Conservation (phyloP, 2,797 vertebrate genomes). For the Parambassis ranga region DNA sequence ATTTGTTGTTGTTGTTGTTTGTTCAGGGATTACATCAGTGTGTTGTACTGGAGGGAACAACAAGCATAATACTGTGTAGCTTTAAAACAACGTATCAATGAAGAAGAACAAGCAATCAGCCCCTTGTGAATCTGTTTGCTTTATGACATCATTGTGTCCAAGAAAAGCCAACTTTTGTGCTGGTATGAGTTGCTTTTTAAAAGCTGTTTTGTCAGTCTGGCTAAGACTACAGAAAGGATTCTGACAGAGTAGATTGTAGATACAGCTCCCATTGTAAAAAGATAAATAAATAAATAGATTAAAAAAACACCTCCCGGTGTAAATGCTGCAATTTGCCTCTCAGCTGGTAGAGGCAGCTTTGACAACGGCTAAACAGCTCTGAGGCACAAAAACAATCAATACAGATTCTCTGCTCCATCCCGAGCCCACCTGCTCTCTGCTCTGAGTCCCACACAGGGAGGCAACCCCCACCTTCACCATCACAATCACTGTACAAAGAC, state of each 20-base stretch:
- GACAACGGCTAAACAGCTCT: slow-evolving; percentile 96
- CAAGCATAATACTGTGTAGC: too few species aligned
- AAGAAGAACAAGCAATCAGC: too few species aligned
- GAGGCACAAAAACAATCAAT: slow-evolving; percentile 95
- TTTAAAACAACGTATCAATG: too few species aligned
- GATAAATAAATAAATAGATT: slow-evolving; percentile 57
- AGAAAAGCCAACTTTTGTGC: not conserved
- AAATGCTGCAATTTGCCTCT: slow-evolving; percentile 99
- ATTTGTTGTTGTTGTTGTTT: too few species aligned
- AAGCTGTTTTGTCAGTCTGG: slow-evolving; percentile 9
- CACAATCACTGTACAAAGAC: slow-evolving; percentile 59
- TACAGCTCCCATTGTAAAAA: slow-evolving; percentile 56
- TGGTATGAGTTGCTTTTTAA: slow-evolving; percentile 1
- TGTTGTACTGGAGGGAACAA: accelerated
- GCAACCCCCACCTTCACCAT: slow-evolving; percentile 66
- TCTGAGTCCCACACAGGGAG: slow-evolving; percentile 79
- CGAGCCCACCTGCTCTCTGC: slow-evolving; percentile 88
- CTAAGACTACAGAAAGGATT: slow-evolving; percentile 79
- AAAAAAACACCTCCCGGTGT: slow-evolving; percentile 89
- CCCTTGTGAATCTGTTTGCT: not conserved
- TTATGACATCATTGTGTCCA: not conserved
- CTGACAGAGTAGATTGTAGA: slow-evolving; percentile 51
- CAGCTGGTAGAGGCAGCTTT: slow-evolving; percentile 97
- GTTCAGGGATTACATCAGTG: too few species aligned
- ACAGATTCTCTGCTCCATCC: slow-evolving; percentile 90